A percentile compares a stretch with the other conserved stretches of the same genome.
phyloP scores from a whole-genome alignment of 2,888 invertebrate species.

The Nyleta sp. region DNA sequence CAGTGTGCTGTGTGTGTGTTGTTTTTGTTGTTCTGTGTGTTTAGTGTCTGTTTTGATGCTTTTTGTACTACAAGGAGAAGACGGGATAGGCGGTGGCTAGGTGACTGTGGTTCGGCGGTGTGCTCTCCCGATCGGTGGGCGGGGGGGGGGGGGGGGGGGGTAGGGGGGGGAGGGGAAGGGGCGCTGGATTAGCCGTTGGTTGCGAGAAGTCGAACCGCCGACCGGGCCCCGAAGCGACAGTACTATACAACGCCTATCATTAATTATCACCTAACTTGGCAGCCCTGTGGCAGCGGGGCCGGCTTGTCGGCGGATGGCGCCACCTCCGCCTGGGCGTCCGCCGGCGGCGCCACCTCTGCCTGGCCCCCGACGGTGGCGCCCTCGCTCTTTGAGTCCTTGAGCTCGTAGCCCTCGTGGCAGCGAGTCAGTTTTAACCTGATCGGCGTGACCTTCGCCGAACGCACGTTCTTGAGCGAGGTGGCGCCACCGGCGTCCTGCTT shows the following conservation, averaged over 20 bases:
- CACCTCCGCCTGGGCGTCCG: constrained; percentile 8
- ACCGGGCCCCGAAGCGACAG: constrained; percentile 67
- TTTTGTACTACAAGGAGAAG: no score
- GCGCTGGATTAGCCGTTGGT: no score
- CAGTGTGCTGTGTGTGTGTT: no score
- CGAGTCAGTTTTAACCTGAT: constrained; percentile 93
- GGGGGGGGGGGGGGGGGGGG: not conserved
- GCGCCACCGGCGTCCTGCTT: constrained; percentile 75
- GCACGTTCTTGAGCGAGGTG: constrained; percentile 84
- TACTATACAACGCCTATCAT: constrained; percentile 84
- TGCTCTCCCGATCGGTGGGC: not conserved
- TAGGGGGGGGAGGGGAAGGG: constrained; percentile 27
- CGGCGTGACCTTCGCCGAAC: constrained; percentile 88
- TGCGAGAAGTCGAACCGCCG: constrained; percentile 50
- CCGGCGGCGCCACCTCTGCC: constrained; percentile 61
- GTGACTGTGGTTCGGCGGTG: no score
- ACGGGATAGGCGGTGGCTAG: no score
- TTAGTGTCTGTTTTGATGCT: no score
- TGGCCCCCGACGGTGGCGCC: constrained; percentile 51
- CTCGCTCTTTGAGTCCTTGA: constrained; percentile 78
- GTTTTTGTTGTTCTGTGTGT: no score
- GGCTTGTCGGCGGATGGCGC: constrained; percentile 48
- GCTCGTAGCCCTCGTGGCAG: constrained; percentile 89
- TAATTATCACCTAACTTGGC: constrained; percentile 94
- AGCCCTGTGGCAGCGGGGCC: constrained; percentile 88